Evolutionary conservation across 1,140 invertebrate species (phyloP), one percentile per base, ranked within the genome.

Genomic region (Ceratina japonica): DNA sequence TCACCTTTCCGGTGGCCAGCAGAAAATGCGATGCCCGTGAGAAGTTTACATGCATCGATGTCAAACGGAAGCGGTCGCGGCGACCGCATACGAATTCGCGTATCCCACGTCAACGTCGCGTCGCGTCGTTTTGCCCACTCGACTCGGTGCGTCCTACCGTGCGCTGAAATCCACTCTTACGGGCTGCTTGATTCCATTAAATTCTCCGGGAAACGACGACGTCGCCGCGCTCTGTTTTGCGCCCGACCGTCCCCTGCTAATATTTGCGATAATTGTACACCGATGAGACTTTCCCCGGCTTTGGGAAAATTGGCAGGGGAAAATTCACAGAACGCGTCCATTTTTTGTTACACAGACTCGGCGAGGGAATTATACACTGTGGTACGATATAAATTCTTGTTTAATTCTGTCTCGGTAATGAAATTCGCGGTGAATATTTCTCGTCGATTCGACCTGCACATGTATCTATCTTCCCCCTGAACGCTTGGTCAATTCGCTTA

Each of bases 11-110:
- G 51, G 3, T 15, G 65, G 31, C 64, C 64, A 82, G 37, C 62
- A 63, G 16, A 52, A 75, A 81, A 80, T 84, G n/a, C 70, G 71
- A 69, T 56, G 69, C 15, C n/a, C 37, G 37, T 76, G 24, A 37
- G 49, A 71, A 20, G 65, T 44, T 69, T 27, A 62, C 18, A 44
- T 37, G 16, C 8, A 27, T n/a, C 37, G 37, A 61, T 68, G 24
- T 37, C 66, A 15, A 37, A 22, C 22, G 13, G 56, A 22, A 68
- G 27, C 58, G 18, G 3, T 52, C 20, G 13, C 22, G 22, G 62
- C 27, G 37, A 72, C 62, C 73, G 68, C 58, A 37, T 64, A 72
- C 56, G 72, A 84, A 80, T 83, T 72, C 49, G 56, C 65, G 82
- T 83, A 75, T 63, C 10, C 37, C 37, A 63, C 31, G 68, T 49